Evolutionary conservation across 2,888 invertebrate species (phyloP), one percentile per base, ranked within the genome.

Genomic region (Heteropelma amictum): DNA sequence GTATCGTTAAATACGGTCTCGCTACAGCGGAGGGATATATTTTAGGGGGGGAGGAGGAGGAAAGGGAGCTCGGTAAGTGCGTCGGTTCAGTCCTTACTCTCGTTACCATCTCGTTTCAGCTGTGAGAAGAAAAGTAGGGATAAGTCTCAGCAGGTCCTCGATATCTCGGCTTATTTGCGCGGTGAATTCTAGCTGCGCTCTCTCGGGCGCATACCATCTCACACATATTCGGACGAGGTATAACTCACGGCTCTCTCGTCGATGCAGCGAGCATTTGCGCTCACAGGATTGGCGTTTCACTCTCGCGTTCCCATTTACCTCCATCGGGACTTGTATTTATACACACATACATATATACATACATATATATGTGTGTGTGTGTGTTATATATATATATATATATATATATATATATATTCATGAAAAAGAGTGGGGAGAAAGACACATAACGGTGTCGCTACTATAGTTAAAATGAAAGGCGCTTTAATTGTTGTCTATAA

Each of bases 401-500:
- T 53, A 38, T 14, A 35, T 63, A 26, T 49, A n/a, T 63, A 35
- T 47, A 19, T 40, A 60, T 49, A 38, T n/a, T 42, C 26, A 26
- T 26, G 21, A 26, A 61, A 23, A 17, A 21, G 30, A 23, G 40
- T 14, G 67, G 54, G 14, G 30, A 14, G 58, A 67, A 61, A 53
- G 64, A 75, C 47, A 71, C 82, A 82, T 85, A 84, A 83, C 84
- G 81, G 83, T 83, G 83, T 84, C 84, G 79, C 83, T 81, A 87
- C 87, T 88, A 83, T 87, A 86, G 85, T 85, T 84, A 86, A 88
- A 88, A 88, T 87, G 88, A 88, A 88, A 88, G 88, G 88, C 85
- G 83, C 81, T 81, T 85, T 86, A 86, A 88, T 87, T 86, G 86
- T 85, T 81, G 83, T 83, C 85, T 84, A 84, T 83, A 85, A 84